Evolutionary conservation across 2,113 vertebrate species (phyloP), one percentile per base, ranked within the genome.

Genomic region (Anoura caudifer): DNA sequence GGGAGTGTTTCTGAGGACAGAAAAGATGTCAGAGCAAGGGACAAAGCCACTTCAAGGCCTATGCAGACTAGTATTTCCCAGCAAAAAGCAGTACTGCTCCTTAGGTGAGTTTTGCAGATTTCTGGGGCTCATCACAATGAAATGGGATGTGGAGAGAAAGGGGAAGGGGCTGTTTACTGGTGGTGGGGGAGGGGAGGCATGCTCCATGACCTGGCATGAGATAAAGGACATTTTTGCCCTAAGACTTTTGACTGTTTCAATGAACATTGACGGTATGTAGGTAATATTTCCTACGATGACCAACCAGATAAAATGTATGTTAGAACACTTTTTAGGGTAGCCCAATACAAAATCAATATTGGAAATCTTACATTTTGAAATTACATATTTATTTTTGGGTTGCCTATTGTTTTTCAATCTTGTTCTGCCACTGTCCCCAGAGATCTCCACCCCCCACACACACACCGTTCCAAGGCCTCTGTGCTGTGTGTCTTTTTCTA

Each of bases 1-100:
- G 98, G 0, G 99, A 99, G 13, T 90, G 97, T 99, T 99, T 99
- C 99, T 99, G 98, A 26, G 0, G 87, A 65, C 16, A 10, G 17
- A 24, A 45, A 90, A 67, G 65, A 50, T 56, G 54, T 14, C 80
- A 61, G 2, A 75, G 24, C 24, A 76, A 82, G n/a, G 61, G 69
- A 33, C 45, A 72, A 92, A 70, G 33, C 33, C 69, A 28, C 36
- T 33, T 7, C 6, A 56, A 43, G 56, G 33, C 10, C 47, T 22
- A 17, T 0, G 13, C 4, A 19, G 69, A 2, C n/a, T 8, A 6
- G 26, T 7, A 45, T 59, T 93, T 83, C 67, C 72, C n/a, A 65
- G 88, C 36, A 26, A 47, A 38, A 0, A 4, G 56, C 50, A 52
- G 75, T 13, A 16, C 41, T 10, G 22, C 54, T 59, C n/a, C 59